Evolutionary conservation across 2,888 invertebrate species (phyloP).

Genomic region (Entomobrya proxima): DNA sequence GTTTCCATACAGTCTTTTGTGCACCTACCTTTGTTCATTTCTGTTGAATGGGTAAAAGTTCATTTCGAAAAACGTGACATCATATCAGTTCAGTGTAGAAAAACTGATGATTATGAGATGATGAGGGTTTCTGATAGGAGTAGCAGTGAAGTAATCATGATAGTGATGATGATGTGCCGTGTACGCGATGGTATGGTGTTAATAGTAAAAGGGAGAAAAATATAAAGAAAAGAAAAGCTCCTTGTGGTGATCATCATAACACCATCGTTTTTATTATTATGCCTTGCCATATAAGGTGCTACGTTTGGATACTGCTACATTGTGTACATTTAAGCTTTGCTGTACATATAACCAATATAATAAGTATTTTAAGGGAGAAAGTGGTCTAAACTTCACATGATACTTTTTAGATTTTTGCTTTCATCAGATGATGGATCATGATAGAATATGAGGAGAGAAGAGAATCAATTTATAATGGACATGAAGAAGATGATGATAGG

Average conservation of each 20-base stretch:
- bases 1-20: not conserved
- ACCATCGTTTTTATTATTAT: conserved; percentile 12
- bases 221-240: not conserved
- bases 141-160: not conserved
- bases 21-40: conserved; percentile 6
- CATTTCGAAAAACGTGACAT: conserved; percentile 45
- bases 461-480: conserved; percentile 75
- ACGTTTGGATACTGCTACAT: not conserved
- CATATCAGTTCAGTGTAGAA: not conserved
- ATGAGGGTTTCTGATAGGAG: conserved; percentile 26
- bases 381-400: conserved; percentile 60
- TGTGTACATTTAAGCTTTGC: conserved; percentile 12
- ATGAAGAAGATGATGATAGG: conserved; percentile 50
- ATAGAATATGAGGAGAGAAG: conserved; percentile 73
- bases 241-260: conserved; percentile 28
- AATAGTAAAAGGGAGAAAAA: conserved; percentile 18
- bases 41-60: not conserved
- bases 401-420: conserved; percentile 69
- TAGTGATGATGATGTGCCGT: not conserved
- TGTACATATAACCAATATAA: not conserved
- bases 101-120: conserved; percentile 11
- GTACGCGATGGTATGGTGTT: not conserved
- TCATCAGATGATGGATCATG: conserved; percentile 74
- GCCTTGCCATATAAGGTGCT: not conserved
- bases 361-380: conserved; percentile 18